Evolutionary conservation across 2,113 vertebrate genomes (phyloP), one percentile per base, ranked within the genome.

Genomic region (Megaceryle torquata): DNA sequence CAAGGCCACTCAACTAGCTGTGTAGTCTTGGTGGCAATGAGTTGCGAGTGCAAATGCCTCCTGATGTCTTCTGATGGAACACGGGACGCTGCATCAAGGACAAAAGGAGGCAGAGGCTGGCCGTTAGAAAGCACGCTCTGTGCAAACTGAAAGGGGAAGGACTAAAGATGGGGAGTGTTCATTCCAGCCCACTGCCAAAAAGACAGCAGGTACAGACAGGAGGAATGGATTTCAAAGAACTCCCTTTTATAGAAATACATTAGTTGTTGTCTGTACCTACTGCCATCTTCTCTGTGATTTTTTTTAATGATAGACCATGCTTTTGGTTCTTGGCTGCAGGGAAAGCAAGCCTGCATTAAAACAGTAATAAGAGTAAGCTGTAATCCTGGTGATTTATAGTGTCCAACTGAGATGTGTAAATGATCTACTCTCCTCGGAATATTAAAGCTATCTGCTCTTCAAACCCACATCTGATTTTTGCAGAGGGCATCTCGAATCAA

Each of bases 301-400:
- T 85, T 37, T 92, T 74, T 56, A 74, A 86, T n/a, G 29, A 88
- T 15, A 35, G 18, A 39, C 37, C 59, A 65, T 10, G 5, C 28
- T 92, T 76, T 28, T 67, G 35, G 72, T 59, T 29, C 60, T 75
- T 78, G 59, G 72, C 74, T 93, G 64, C 60, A 86, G 72, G 83
- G 87, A 81, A 94, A 78, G 37, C 64, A 84, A 85, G 69, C 19
- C 84, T 54, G 80, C 69, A 84, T 67, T 91, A 88, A 88, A 86
- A 86, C 70, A 18, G 80, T 48, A 46, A 88, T 53, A 46, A 20
- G 17, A 46, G 9, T 41, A 41, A 41, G 39, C 39, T 41, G 39
- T 41, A 86, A 83, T 81, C 77, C 60, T 43, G 9, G 28, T 92
- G 91, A 96, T 94, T 94, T 94, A 90, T 69, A 37, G 79, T 59